Percentiles rank a stretch among this genome's conserved stretches.
phyloP scores from a whole-genome alignment of 2,888 invertebrate genomes.

The Chaetogeoica ovagalla region DNA sequence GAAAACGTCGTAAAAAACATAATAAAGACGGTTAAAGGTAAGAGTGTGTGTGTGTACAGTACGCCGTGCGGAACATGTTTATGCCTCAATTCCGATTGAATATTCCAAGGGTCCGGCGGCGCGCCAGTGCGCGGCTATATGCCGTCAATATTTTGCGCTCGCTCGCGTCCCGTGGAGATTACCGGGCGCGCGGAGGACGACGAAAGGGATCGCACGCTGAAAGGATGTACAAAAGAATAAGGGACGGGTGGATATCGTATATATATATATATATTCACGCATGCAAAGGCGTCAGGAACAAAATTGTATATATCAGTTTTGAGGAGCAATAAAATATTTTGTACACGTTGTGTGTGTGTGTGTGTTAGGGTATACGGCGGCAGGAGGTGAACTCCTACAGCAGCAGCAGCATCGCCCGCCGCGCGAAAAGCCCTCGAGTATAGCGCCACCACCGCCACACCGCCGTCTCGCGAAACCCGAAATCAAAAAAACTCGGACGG shows the following conservation, averaged over 20 bases:
- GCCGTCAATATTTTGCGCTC: conserved; percentile 38
- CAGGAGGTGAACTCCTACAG: neutral
- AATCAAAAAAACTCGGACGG: conserved; percentile 48
- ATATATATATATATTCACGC: no score
- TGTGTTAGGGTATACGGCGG: neutral
- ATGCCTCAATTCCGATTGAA: conserved; percentile 42
- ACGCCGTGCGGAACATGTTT: conserved; percentile 18
- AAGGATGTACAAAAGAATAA: neutral
- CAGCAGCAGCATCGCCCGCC: no score
- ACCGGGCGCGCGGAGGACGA: neutral
- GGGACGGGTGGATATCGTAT: conserved; percentile 34
- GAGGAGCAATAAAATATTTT: conserved; percentile 50
- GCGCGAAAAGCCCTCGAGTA: conserved; percentile 41
- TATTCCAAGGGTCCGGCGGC: conserved; percentile 49
- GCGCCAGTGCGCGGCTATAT: conserved; percentile 25
- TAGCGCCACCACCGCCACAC: neutral
- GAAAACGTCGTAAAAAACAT: no score
- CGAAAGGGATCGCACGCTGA: neutral
- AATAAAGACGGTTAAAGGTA: no score
- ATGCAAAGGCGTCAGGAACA: conserved; percentile 48
- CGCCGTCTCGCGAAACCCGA: conserved; percentile 11
- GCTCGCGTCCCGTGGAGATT: conserved; percentile 33
- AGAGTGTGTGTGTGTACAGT: no score
- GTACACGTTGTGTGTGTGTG: conserved; percentile 45
- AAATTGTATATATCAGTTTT: conserved; percentile 51